phyloP scores from a whole-genome alignment of 2,888 invertebrate genomes.

The Polydrusus tereticollis region DNA sequence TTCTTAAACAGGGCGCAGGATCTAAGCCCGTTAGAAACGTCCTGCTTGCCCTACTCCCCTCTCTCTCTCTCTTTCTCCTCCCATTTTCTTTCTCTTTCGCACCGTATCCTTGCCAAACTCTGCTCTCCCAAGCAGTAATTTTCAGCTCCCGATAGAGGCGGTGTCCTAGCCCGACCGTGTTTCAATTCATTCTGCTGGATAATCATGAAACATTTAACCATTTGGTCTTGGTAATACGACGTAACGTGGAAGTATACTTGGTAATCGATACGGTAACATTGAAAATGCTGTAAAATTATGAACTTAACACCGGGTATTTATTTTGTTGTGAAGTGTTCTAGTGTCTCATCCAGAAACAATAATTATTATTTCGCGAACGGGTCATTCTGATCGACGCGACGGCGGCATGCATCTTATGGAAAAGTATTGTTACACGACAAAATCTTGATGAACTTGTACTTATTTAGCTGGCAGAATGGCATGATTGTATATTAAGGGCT shows the following conservation, averaged over 20 bases:
- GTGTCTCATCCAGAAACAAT: not conserved
- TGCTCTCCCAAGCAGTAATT: slow-evolving; percentile 30
- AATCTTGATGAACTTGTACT: not conserved
- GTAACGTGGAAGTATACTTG: slow-evolving; percentile 2
- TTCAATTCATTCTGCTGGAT: slow-evolving; percentile 9
- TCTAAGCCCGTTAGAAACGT: slow-evolving; percentile 36
- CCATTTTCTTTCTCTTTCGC: not conserved
- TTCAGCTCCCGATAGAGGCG: slow-evolving; percentile 9
- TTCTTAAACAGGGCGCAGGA: slow-evolving; percentile 41
- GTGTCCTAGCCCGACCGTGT: not conserved
- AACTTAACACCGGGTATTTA: not conserved
- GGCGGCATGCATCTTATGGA: slow-evolving; percentile 1
- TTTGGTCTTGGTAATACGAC: not conserved
- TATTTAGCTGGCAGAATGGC: slow-evolving; percentile 13
- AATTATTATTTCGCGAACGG: not conserved
- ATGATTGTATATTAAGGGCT: slow-evolving; percentile 19
- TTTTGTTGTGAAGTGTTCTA: not conserved
- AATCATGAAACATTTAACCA: not conserved
- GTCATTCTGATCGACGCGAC: slow-evolving; percentile 13
- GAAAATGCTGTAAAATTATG: not conserved
- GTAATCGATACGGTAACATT: not conserved
- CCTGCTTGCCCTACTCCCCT: slow-evolving; percentile 26
- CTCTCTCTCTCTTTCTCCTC: too few species aligned
- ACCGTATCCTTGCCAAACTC: slow-evolving; percentile 27
- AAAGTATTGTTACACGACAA: not conserved